phyloP scores from a whole-genome alignment of 2,113 vertebrate genomes.

The Xyrauchen texanus region DNA sequence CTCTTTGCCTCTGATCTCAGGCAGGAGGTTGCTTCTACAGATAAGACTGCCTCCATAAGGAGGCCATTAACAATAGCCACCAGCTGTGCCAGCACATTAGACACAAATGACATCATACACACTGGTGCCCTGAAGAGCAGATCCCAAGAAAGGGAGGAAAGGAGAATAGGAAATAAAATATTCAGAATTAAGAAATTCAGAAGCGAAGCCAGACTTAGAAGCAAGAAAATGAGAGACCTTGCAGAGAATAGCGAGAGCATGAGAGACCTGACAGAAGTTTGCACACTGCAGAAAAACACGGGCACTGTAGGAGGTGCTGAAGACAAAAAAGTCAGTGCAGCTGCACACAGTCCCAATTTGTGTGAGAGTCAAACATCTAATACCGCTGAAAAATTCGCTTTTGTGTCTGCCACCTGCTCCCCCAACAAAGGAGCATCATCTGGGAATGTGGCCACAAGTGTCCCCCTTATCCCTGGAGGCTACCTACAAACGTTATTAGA shows the following conservation, averaged over 20 bases:
- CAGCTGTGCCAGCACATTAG: slow-evolving; percentile 79
- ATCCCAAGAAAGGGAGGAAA: slow-evolving; percentile 87
- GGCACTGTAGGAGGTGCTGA: slow-evolving; percentile 76
- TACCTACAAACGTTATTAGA: slow-evolving; percentile 98
- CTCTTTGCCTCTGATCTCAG: slow-evolving; percentile 82
- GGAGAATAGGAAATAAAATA: slow-evolving; percentile 86
- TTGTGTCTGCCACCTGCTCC: slow-evolving; percentile 87
- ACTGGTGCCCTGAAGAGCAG: slow-evolving; percentile 81
- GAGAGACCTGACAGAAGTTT: slow-evolving; percentile 73
- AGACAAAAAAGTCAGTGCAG: slow-evolving; percentile 75
- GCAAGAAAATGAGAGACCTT: slow-evolving; percentile 88
- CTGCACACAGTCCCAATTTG: slow-evolving; percentile 82
- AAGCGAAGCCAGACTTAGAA: slow-evolving; percentile 96
- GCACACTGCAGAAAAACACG: slow-evolving; percentile 76
- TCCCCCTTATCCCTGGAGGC: slow-evolving; percentile 95
- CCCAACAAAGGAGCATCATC: slow-evolving; percentile 87
- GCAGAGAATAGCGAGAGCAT: slow-evolving; percentile 61
- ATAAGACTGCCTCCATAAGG: slow-evolving; percentile 76
- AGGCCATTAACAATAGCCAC: slow-evolving; percentile 78
- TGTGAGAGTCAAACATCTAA: slow-evolving; percentile 82
- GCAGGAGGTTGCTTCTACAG: slow-evolving; percentile 81
- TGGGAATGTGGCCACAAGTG: slow-evolving; percentile 82
- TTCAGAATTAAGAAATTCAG: slow-evolving; percentile 96
- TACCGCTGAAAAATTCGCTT: slow-evolving; percentile 85
- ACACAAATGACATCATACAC: slow-evolving; percentile 76